Evolutionary conservation across 2,113 vertebrate genomes (phyloP).

Genomic region (Danionella cerebrum): DNA sequence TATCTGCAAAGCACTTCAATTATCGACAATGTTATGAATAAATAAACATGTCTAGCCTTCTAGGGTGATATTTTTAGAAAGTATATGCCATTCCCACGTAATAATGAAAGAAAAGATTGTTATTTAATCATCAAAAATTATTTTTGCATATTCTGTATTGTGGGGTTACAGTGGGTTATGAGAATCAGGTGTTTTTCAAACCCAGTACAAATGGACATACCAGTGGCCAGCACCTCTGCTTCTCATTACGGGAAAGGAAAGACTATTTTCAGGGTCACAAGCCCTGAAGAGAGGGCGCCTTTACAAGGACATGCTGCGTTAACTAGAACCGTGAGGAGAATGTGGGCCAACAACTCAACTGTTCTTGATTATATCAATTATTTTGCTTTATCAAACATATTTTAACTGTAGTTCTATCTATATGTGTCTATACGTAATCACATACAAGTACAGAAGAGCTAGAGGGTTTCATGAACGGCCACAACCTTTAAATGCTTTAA

Average conservation of each 20-base stretch:
- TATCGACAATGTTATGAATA: no score
- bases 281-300: constrained; percentile 44
- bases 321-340: constrained; percentile 25
- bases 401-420: no score
- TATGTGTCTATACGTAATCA: background rate
- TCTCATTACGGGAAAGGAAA: constrained; percentile 48
- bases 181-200: constrained; percentile 53
- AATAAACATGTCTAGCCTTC: no score
- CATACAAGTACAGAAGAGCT: background rate
- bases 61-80: no score
- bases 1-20: no score
- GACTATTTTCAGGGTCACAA: constrained; percentile 56
- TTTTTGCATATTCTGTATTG: background rate
- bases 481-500: constrained; percentile 53
- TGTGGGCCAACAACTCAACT: background rate
- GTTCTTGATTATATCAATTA: background rate
- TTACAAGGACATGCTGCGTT: constrained; percentile 31
- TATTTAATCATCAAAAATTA: no score
- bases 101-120: no score
- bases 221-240: constrained; percentile 36
- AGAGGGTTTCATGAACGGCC: constrained; percentile 21
- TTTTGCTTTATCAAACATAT: background rate
- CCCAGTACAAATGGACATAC: constrained; percentile 18
- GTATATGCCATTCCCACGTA: no score
- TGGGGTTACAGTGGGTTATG: no score